Evolutionary conservation across 2,888 invertebrate genomes (phyloP).

Genomic region (Parasteatoda lunata): DNA sequence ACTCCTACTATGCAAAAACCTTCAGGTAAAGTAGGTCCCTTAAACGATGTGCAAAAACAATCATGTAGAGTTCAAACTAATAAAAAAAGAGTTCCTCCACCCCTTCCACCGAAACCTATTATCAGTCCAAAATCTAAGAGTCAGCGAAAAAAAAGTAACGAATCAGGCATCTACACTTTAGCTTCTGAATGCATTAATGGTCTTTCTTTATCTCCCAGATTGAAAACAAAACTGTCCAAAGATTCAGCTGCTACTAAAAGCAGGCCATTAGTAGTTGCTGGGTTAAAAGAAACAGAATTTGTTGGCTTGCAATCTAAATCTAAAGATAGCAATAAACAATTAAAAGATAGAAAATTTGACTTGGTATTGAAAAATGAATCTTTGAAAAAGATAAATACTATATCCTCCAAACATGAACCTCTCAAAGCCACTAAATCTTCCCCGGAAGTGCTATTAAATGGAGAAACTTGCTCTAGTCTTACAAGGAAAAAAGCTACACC

Average conservation of each 20-base stretch:
- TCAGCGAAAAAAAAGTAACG: neutral
- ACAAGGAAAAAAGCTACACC: constrained; percentile 23
- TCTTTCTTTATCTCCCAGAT: constrained; percentile 58
- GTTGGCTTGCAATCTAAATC: constrained; percentile 38
- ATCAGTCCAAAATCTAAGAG: constrained; percentile 21
- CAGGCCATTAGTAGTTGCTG: constrained; percentile 51
- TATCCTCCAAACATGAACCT: constrained; percentile 30
- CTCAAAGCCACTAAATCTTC: constrained; percentile 42
- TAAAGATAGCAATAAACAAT: constrained; percentile 19
- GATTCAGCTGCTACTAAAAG: constrained; percentile 42
- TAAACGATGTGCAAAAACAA: neutral
- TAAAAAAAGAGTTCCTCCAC: constrained; percentile 54
- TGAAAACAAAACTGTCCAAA: constrained; percentile 35
- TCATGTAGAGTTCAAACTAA: constrained; percentile 6
- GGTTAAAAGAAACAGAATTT: constrained; percentile 59
- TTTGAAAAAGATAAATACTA: constrained; percentile 33
- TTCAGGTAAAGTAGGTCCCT: neutral
- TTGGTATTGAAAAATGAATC: constrained; percentile 57
- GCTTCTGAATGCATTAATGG: constrained; percentile 56
- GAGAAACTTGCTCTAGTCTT: neutral
- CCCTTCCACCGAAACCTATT: constrained; percentile 55
- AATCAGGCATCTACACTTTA: neutral
- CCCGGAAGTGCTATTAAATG: neutral
- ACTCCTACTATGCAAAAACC: neutral
- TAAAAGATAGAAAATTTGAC: constrained; percentile 48